phyloP scores from a whole-genome alignment of 2,888 invertebrate species.

The Drosophila falleni region DNA sequence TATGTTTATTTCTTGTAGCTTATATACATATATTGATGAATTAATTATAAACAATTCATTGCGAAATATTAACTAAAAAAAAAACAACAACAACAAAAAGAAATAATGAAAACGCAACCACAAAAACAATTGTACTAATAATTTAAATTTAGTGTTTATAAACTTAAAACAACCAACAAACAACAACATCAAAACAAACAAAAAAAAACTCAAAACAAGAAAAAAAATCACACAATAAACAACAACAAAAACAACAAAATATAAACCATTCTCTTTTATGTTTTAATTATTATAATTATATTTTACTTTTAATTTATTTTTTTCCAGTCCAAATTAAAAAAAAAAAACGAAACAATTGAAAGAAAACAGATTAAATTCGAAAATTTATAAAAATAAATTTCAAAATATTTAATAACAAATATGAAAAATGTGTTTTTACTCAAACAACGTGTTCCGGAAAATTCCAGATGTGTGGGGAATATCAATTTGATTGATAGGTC shows the following conservation, averaged over 20 bases:
- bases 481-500: background rate
- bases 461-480: slow-evolving; percentile 6
- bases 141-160: slow-evolving; percentile 65
- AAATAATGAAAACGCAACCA: slow-evolving; percentile 18
- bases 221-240: slow-evolving; percentile 49
- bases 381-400: slow-evolving; percentile 24
- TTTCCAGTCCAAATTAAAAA: slow-evolving; percentile 18
- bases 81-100: slow-evolving; percentile 17
- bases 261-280: slow-evolving; percentile 8
- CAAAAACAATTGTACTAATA: slow-evolving; percentile 68
- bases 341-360: slow-evolving; percentile 15
- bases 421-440: background rate
- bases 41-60: slow-evolving; percentile 59
- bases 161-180: slow-evolving; percentile 43
- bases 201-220: slow-evolving; percentile 27
- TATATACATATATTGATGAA: slow-evolving; percentile 58
- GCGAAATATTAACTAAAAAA: slow-evolving; percentile 49
- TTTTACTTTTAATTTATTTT: slow-evolving; percentile 21
- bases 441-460: slow-evolving; percentile 1
- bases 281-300: slow-evolving; percentile 8
- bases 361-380: slow-evolving; percentile 15
- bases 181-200: slow-evolving; percentile 35
- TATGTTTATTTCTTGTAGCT: slow-evolving; percentile 70
- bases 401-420: slow-evolving; percentile 39
- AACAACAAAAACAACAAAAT: slow-evolving; percentile 36